Evolutionary conservation across 2,113 vertebrate species (phyloP).

Genomic region (Orcinus orca): DNA sequence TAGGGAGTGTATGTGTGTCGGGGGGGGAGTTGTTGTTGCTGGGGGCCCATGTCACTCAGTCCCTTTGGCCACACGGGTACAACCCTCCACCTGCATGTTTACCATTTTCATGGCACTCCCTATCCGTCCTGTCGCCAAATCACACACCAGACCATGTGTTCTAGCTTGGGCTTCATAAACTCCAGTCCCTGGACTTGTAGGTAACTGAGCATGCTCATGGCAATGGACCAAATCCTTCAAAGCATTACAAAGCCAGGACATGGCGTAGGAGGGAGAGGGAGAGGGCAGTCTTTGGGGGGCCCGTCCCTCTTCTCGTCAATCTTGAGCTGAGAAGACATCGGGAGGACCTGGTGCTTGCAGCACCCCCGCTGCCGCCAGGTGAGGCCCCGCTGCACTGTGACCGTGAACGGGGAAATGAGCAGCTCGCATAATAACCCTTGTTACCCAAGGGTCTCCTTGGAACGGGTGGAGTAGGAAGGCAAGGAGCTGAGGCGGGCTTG

Average conservation of each 20-base stretch:
- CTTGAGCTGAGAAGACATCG: background rate
- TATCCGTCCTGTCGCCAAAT: background rate
- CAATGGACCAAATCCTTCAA: background rate
- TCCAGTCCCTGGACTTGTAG: background rate
- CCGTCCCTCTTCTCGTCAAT: background rate
- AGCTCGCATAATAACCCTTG: background rate
- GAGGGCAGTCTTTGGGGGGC: background rate
- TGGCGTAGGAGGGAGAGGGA: background rate
- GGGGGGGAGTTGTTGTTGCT: background rate
- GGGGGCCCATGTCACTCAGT: background rate
- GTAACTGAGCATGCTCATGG: background rate
- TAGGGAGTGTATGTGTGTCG: background rate
- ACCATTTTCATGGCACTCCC: background rate
- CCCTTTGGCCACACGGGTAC: background rate
- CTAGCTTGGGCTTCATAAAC: background rate
- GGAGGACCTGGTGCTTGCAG: background rate
- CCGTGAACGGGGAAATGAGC: background rate
- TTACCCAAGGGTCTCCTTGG: background rate
- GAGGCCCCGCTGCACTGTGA: background rate
- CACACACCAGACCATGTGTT: background rate
- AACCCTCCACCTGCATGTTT: background rate
- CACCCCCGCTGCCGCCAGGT: accelerated
- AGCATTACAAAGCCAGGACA: background rate
- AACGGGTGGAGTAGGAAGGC: background rate
- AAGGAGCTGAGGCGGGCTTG: background rate